Base-by-base conservation (phyloP, 2,888 invertebrate genomes). In the Pegoplata infirma region DNA sequence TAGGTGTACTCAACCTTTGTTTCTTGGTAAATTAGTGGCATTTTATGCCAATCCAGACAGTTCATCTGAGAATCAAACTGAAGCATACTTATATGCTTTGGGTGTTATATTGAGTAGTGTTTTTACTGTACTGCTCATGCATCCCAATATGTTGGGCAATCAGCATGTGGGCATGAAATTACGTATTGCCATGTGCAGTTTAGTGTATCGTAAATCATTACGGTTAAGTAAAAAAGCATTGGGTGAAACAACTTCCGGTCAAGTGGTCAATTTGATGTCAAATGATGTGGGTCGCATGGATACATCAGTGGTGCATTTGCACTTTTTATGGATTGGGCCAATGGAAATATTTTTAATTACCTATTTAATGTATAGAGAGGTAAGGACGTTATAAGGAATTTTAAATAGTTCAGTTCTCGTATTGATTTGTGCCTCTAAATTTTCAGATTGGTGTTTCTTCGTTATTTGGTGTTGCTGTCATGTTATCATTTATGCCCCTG, bases 281-380 rank as follows among this genome's bases (percentile, higher is more conserved):
- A 99, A 98, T 87, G 98, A 99, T 89, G 97, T 98, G 77, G 96
- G 96, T 84, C 88, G 89, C 10, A 84, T 89, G 25, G 89, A 89
- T 83, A 84, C 88, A 25, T 95, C 96, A 12, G 92, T 96, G 74
- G 92, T 97, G 81, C 95, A 97, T 87, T 90, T 97, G 5, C 98
- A 98, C 89, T 98, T 95, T 87, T 90, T 97, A 47, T 97, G 97
- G 96, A 93, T 97, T 64, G 97, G 96, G 0, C 96, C 97, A 0
- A 85, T 97, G 12, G 94, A 97, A 84, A 94, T 96, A 0, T 87
- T 94, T 51, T 92, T 96, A 78, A 93, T 96, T 79, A 93, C 95
- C 0, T 93, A 92, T 86, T 92, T 97, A 68, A 92, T 96, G 91
- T 95, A 93, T 51, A 66, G 32, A 68, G 77, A 81, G 82, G 81